Base-by-base conservation (phyloP, 2,888 invertebrate species). In the Ectemnius lituratus region DNA sequence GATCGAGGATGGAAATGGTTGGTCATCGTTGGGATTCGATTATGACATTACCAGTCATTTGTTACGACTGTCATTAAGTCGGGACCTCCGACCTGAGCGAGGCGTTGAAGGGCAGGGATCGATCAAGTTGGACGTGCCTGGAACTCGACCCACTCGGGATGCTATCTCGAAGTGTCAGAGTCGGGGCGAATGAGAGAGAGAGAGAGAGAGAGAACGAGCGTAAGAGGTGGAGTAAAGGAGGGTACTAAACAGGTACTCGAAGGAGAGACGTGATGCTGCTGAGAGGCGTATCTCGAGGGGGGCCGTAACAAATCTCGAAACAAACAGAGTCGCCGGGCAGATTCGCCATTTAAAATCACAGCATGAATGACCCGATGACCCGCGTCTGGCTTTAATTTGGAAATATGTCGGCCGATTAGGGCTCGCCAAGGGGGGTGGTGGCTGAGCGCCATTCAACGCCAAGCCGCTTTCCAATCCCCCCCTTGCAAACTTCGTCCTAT, bases 301-400 rank as follows among this genome's bases (percentile, higher is more conserved):
- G 84, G 83, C 81, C 84, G 77, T 77, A 84, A 84, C 84, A 87
- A 87, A 87, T 88, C 80, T 85, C 81, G 83, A 86, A 84, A 86
- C 84, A 84, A 86, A 86, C 84, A 84, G 86, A 86, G 84, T 83
- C 75, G 73, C 78, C 74, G 76, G 74, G 79, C 73, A 80, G 81
- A 84, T 84, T 82, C 74, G 85, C 85, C 79, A 88, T 88, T 88
- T 87, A 88, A 88, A 88, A 88, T 88, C 88, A 84, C 88, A 88
- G 88, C 88, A 61, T 86, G 85, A 84, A 81, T 71, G 75, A 73
- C 76, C 76, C 78, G 59, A 37, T 68, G 82, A 81, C 81, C 79
- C 73, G 67, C 23, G 72, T 62, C 58, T 73, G 72, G 47, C 75
- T 79, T 84, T 86, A 87, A 87, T 88, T 88, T 79, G 85, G 82